Evolutionary conservation across 1,140 invertebrate genomes (phyloP).

Genomic region (Leptinotarsa defecta): DNA sequence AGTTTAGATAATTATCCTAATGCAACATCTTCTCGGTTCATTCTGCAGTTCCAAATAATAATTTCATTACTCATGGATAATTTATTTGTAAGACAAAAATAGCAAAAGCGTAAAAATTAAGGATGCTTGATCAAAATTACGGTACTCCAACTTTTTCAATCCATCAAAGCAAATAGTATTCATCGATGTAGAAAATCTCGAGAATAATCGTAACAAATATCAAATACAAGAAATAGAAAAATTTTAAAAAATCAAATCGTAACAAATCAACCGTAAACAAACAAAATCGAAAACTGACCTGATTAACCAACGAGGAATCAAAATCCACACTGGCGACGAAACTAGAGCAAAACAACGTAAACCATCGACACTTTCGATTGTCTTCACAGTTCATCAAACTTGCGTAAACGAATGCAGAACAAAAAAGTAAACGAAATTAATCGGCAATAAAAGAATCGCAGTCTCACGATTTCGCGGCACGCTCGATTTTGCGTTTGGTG

Average conservation of each 20-base stretch:
- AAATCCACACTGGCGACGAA: slow-evolving; percentile 11
- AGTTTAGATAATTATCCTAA: too few species aligned
- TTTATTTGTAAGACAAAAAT: too few species aligned
- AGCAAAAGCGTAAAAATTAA: too few species aligned
- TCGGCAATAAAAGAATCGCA: neutral
- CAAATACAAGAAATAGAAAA: neutral
- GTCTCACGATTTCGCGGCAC: neutral
- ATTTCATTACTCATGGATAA: too few species aligned
- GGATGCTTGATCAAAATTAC: too few species aligned
- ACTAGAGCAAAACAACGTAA: slow-evolving; percentile 19
- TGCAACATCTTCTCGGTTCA: too few species aligned
- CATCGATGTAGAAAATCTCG: neutral
- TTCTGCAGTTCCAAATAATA: too few species aligned
- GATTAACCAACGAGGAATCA: slow-evolving; percentile 10
- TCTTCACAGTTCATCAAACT: slow-evolving; percentile 14
- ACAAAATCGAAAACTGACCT: slow-evolving; percentile 25
- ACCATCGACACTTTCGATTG: slow-evolving; percentile 27
- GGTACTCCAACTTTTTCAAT: too few species aligned
- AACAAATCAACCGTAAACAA: neutral
- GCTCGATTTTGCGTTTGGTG: neutral
- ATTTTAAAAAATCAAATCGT: neutral
- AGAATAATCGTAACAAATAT: neutral
- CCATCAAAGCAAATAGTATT: too few species aligned
- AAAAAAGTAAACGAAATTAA: slow-evolving; percentile 1
- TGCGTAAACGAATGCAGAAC: slow-evolving; percentile 13